Evolutionary conservation across 2,888 invertebrate genomes (phyloP), one percentile per base, ranked within the genome.

Genomic region (Nymphalis polychloros): DNA sequence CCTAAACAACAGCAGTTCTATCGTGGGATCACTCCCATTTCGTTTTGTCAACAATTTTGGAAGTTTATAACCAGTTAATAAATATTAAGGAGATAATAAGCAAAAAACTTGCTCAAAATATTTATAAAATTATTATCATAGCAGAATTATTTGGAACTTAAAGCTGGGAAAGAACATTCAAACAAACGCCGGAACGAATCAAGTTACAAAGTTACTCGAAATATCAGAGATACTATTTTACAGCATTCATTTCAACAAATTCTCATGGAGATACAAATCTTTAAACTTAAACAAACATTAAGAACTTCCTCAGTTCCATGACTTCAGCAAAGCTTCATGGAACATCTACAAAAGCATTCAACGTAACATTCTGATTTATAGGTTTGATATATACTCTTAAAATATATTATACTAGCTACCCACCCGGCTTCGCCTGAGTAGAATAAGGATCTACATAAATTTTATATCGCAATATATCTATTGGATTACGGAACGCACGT

Each of bases 211-310:
- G 52, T 52, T 52, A 16, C 52, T 5, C 17, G 53, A 31, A 55
- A 55, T 8, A 31, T 55, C 53, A 31, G 53, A 55, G 53, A 55
- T 53, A 53, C 23, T 55, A 31, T 31, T 55, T 27, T 31, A 17
- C 31, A 55, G 27, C 53, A 41, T 57, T n/a, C 19, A 57, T 57
- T 57, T 41, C 41, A 57, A 41, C 57, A 57, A 57, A 57, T 41
- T 57, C 27, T 41, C 41, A 41, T 57, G 19, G 31, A 55, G 53
- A 57, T 57, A n/a, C 57, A 57, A 57, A 57, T 41, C 57, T 57
- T 57, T n/a, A 57, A 57, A 41, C 57, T 27, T 17, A 31, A 53
- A 55, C 53, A 55, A 55, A 55, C 27, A 55, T 31, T 55, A 55
- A 55, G 27, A 55, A 55, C 27, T 55, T 55, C 27, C 53, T 17